Evolutionary conservation across 1,140 invertebrate genomes (phyloP).

Genomic region (Bradynema listronoti): DNA sequence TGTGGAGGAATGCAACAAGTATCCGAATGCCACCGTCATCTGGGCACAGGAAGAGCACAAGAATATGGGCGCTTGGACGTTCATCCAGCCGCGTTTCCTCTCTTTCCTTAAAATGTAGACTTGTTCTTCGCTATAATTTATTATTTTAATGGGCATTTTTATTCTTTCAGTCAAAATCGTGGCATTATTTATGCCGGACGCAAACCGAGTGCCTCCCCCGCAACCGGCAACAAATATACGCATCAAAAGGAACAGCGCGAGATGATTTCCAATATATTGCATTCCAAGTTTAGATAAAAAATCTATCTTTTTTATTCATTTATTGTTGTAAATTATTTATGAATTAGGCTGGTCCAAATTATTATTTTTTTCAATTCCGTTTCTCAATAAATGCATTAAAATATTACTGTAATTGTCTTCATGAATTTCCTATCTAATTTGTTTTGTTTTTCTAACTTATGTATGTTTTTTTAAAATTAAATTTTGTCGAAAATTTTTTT

Average conservation of each 20-base stretch:
- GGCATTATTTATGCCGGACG: conserved; percentile 43
- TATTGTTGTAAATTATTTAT: too few relatives aligned
- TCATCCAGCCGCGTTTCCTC: conserved; percentile 84
- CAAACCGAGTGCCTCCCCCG: conserved; percentile 41
- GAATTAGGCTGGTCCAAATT: too few relatives aligned
- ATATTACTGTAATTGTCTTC: too few relatives aligned
- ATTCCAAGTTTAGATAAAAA: too few relatives aligned
- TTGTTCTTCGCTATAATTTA: not conserved
- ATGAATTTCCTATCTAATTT: too few relatives aligned
- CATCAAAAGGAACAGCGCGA: conserved; percentile 34
- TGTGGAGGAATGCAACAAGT: conserved; percentile 79
- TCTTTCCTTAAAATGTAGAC: conserved; percentile 45
- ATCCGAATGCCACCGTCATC: conserved; percentile 77
- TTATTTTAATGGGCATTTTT: not conserved
- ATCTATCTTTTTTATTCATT: too few relatives aligned
- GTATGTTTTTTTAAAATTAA: too few relatives aligned
- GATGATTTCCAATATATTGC: too few relatives aligned
- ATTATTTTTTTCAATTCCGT: too few relatives aligned
- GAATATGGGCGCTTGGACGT: conserved; percentile 92
- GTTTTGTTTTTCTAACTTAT: too few relatives aligned
- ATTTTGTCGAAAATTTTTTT: too few relatives aligned
- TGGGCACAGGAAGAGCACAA: conserved; percentile 97
- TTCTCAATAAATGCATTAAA: too few relatives aligned
- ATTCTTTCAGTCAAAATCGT: conserved; percentile 14
- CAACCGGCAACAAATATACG: conserved; percentile 46